Base-by-base conservation (phyloP, 2,797 vertebrate species). In the Fratercula arctica region DNA sequence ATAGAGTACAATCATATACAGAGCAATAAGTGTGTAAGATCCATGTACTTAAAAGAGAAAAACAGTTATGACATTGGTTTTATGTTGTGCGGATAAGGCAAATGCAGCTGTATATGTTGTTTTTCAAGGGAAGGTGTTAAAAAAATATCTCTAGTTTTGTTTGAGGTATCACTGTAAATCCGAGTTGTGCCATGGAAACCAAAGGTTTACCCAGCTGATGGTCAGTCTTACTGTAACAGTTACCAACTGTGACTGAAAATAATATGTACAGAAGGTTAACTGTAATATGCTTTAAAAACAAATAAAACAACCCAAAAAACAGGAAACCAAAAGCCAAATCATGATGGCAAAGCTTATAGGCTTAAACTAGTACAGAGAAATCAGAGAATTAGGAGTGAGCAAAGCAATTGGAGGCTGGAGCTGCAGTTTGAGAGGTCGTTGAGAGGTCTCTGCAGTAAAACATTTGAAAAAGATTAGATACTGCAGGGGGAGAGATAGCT, bases 381-480 rank as follows among this genome's bases (percentile, higher is more conserved):
- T 79, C 3, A 6, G 79, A 85, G 64, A 91, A 89, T 77, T 67
- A 66, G 39, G 59, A 79, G 43, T 48, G 50, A 81, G 31, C 4
- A 23, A n/a, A 82, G 70, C 80, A 83, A 39, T 8, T 93, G 89
- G 86, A 78, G 78, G 46, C 41, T 84, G 73, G 50, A 92, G 75
- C 61, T 90, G 53, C 48, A 90, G 59, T 89, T 80, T 54, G 33
- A 90, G 88, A 93, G 95, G 95, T 96, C 93, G 96, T 14, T 64
- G 89, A 93, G 86, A 89, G 95, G 87, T 96, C 87, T 39, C 75
- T 95, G 92, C 77, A 68, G 54, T 90, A 94, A 97, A 96, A 91
- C 73, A 76, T 91, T 94, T 83, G 64, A 89, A 64, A 92, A 87
- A 96, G 96, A 96, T 97, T 85, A 96, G 91, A 93, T 96, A 90